Evolutionary conservation across 2,113 vertebrate species (phyloP).

Genomic region (Mola mola): DNA sequence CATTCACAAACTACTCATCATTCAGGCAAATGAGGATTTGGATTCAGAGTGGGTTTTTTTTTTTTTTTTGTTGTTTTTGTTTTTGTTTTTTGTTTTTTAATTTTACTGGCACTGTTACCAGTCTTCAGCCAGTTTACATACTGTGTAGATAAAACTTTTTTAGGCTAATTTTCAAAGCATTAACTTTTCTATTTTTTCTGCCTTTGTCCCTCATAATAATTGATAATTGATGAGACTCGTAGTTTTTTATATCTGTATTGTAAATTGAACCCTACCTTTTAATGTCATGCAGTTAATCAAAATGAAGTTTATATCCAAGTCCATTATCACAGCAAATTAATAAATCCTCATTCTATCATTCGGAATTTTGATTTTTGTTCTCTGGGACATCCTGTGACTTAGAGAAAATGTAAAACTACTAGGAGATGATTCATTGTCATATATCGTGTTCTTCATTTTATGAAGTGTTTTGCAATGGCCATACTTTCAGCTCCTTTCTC

Average conservation of each 20-base stretch:
- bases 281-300: constrained; percentile 16
- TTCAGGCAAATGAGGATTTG: constrained; percentile 65
- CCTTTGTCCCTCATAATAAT: constrained; percentile 47
- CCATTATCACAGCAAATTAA: too few relatives aligned
- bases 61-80: not conserved
- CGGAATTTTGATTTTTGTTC: not conserved
- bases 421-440: too few relatives aligned
- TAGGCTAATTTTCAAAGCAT: constrained; percentile 66
- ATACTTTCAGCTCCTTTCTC: constrained; percentile 12
- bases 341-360: constrained; percentile 6
- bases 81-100: not conserved
- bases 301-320: too few relatives aligned
- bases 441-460: not conserved
- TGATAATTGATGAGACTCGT: constrained; percentile 47
- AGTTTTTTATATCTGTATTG: constrained; percentile 9
- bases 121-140: constrained; percentile 58
- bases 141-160: constrained; percentile 60
- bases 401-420: too few relatives aligned
- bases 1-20: constrained; percentile 43
- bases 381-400: not conserved
- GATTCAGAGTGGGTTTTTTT: constrained; percentile 38
- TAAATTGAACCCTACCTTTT: constrained; percentile 10
- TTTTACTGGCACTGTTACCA: constrained; percentile 46
- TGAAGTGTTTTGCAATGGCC: not conserved
- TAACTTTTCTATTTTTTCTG: constrained; percentile 31